Evolutionary conservation across 2,888 invertebrate species (phyloP).

Genomic region (Chrysolina americana): DNA sequence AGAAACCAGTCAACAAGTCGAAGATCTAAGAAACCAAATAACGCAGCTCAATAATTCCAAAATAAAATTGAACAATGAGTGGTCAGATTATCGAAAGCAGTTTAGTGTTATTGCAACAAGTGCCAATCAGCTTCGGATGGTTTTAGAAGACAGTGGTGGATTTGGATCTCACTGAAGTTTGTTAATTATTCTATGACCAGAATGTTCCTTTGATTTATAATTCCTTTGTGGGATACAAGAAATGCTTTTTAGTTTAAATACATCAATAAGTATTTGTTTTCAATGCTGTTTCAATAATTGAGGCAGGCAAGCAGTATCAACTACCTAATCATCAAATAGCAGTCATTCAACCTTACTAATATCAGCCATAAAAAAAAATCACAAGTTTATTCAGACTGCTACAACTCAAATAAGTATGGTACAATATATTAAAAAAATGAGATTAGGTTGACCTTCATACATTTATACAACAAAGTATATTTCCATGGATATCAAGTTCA

Average conservation of each 20-base stretch:
- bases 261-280: no score
- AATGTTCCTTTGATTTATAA: no score
- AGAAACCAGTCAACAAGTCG: conserved; percentile 75
- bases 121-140: conserved; percentile 36
- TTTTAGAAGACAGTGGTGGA: not conserved
- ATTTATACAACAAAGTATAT: not conserved
- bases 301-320: no score
- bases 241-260: no score
- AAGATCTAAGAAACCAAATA: conserved; percentile 36
- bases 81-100: conserved; percentile 39
- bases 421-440: not conserved
- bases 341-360: no score
- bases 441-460: not conserved
- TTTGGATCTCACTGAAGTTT: not conserved
- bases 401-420: no score
- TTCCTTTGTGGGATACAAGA: no score
- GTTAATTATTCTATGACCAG: no score
- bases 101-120: conserved; percentile 39
- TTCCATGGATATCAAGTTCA: not conserved
- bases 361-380: no score
- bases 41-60: conserved; percentile 25
- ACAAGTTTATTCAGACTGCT: no score
- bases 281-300: no score
- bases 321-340: no score
- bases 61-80: conserved; percentile 37